Base-by-base conservation (phyloP, 2,888 invertebrate genomes). In the Steinernema hermaphroditum region DNA sequence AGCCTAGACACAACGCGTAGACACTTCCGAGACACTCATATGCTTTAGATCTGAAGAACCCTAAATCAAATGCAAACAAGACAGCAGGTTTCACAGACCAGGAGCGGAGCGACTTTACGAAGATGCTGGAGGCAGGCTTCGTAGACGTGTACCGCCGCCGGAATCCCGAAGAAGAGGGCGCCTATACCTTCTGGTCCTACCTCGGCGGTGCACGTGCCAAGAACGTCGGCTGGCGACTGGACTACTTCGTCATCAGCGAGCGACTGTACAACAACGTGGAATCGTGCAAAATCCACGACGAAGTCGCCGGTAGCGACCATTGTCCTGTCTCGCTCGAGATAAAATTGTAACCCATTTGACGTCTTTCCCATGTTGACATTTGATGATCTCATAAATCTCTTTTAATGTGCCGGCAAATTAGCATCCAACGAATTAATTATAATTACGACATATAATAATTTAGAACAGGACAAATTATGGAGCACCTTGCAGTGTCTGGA, bases 221-320 rank as follows among this genome's bases (percentile, higher is more conserved):
- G 85, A 94, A 98, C 89, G 91, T 94, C 78, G 98, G 98, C 87
- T 99, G 97, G 94, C 91, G 98, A 83, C 89, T 98, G 86, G 98
- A 98, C 88, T 98, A 98, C 88, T 96, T 94, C 87, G 90, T 98
- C 70, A 89, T 94, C 9, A 96, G 96, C 0, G 90, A 94, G 83
- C 90, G 92, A 71, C 89, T 96, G 29, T 87, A 91, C 80, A 83
- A 87, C 6, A 90, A 92, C 43, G 88, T 97, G 49, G 93, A 94
- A 86, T 96, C 96, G 87, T 92, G 91, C 86, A 89, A 92, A 27
- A 94, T 96, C 80, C 90, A 94, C 68, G 91, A 90, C 72, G 89
- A 92, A 78, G 92, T 96, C 2, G 91, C 91, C 86, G 97, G 97
- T 46, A 96, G 95, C 86, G 62, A 62, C 34, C 62, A 62, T 32